Conservation (phyloP, 2,888 invertebrate genomes). For the Drosophila lacicola region DNA sequence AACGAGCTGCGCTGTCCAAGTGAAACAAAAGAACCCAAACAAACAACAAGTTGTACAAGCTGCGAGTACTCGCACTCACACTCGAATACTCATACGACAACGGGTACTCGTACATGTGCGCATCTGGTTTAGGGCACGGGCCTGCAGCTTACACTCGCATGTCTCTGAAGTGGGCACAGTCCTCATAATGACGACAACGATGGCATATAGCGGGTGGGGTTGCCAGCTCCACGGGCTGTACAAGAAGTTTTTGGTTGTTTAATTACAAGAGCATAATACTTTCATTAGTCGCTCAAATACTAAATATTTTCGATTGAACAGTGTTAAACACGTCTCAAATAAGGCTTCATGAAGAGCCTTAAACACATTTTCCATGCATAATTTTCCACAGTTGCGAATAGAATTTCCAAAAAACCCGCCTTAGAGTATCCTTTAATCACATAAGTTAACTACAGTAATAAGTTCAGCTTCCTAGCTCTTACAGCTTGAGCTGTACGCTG, state of each 20-base stretch:
- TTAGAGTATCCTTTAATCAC: too few relatives aligned
- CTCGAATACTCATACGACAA: conserved; percentile 7
- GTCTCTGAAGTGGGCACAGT: conserved; percentile 26
- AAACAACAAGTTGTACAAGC: conserved; percentile 38
- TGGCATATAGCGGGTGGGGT: conserved; percentile 56
- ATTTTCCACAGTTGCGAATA: too few relatives aligned
- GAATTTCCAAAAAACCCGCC: too few relatives aligned
- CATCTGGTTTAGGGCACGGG: conserved; percentile 76
- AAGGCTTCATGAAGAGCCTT: too few relatives aligned
- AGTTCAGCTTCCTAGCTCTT: too few relatives aligned
- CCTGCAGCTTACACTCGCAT: conserved; percentile 29
- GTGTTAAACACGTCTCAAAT: too few relatives aligned
- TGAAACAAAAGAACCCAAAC: conserved; percentile 77
- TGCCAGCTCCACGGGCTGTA: conserved; percentile 34
- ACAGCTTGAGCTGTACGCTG: too few relatives aligned
- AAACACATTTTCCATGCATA: too few relatives aligned
- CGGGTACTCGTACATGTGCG: conserved; percentile 55
- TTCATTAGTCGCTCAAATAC: too few relatives aligned
- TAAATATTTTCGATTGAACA: too few relatives aligned
- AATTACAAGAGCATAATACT: not conserved
- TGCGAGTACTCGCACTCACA: conserved; percentile 6
- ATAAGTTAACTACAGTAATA: too few relatives aligned
- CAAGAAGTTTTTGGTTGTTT: conserved; percentile 13
- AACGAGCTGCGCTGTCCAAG: conserved; percentile 45
- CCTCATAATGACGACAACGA: conserved; percentile 48